Evolutionary conservation across 2,113 vertebrate genomes (phyloP).

Genomic region (Elgaria multicarinata): DNA sequence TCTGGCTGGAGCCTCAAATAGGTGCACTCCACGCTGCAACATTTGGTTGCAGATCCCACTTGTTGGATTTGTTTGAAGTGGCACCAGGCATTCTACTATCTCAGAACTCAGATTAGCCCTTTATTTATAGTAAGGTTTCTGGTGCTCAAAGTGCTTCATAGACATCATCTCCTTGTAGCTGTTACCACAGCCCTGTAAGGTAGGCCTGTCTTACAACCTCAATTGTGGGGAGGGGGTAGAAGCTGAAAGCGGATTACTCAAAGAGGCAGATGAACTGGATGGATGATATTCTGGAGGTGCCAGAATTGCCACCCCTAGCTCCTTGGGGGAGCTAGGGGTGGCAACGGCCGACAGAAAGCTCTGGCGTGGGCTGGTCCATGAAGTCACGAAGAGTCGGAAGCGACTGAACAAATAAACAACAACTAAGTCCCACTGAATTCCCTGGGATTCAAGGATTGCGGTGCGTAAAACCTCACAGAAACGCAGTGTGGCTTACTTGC

Average conservation of each 20-base stretch:
- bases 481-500: background rate
- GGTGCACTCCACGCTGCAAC: background rate
- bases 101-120: background rate
- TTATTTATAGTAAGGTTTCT: too few species aligned
- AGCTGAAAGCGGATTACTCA: background rate
- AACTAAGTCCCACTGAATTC: background rate
- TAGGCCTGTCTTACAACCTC: background rate
- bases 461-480: background rate
- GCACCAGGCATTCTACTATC: background rate
- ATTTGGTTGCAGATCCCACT: background rate
- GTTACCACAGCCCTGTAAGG: background rate
- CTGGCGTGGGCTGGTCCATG: too few species aligned
- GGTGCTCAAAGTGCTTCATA: background rate
- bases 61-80: background rate
- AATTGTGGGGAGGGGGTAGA: too few species aligned
- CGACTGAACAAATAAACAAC: too few species aligned
- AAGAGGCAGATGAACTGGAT: too few species aligned
- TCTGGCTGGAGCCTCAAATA: background rate
- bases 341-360: too few species aligned
- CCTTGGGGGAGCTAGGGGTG: too few species aligned
- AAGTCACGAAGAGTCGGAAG: too few species aligned
- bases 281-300: too few species aligned
- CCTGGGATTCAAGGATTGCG: background rate
- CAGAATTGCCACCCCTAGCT: too few species aligned
- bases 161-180: background rate